A percentile compares a stretch with the other conserved stretches of the same genome.
Evolutionary conservation across 1,140 invertebrate species (phyloP).

Genomic region (Sarcophaga peregrina): DNA sequence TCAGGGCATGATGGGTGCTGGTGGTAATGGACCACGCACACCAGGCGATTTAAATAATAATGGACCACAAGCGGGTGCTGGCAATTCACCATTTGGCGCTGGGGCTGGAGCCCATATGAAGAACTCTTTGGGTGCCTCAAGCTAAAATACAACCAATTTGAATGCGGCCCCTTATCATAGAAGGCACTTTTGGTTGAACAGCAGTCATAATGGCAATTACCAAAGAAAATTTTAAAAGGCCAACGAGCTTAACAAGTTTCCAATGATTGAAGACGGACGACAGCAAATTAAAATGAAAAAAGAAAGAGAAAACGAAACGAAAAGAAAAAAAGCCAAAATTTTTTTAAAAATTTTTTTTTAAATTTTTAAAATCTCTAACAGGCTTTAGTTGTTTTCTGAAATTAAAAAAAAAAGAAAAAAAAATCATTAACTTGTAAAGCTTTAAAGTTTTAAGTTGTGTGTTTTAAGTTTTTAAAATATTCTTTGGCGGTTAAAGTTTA

Average conservation of each 20-base stretch:
- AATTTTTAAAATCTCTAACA: no score
- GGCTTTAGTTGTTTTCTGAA: no score
- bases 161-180: conserved; percentile 45
- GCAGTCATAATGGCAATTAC: conserved; percentile 51
- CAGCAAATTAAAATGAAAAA: no score
- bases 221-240: conserved; percentile 63
- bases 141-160: conserved; percentile 64
- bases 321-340: no score
- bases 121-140: conserved; percentile 64
- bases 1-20: conserved; percentile 48
- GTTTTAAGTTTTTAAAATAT: background rate
- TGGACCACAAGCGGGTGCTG: conserved; percentile 58
- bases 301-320: no score
- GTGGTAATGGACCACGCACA: conserved; percentile 57
- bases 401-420: no score
- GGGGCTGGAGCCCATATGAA: conserved; percentile 64
- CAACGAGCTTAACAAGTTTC: no score
- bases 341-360: no score
- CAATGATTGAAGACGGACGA: no score
- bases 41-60: conserved; percentile 64
- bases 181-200: conserved; percentile 57
- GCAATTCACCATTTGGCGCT: conserved; percentile 58
- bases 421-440: background rate
- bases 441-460: background rate
- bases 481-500: background rate